Evolutionary conservation across 1,140 invertebrate species (phyloP).

Genomic region (Neodiprion lecontei): DNA sequence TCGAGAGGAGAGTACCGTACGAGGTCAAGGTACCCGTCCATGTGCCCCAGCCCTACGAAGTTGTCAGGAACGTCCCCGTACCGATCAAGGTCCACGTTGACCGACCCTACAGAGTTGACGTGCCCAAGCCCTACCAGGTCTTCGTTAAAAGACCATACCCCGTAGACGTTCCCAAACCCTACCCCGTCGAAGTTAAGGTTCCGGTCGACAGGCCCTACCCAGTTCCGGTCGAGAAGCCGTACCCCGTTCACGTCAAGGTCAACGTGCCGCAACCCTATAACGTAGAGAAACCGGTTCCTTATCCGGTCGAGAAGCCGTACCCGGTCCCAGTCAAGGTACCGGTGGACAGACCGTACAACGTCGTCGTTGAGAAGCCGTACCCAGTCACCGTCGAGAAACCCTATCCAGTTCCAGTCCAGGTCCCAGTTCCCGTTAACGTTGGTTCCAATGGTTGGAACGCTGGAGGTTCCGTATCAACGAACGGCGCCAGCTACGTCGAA

Average conservation of each 20-base stretch:
- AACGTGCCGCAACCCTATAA: conserved; percentile 44
- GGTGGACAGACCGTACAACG: conserved; percentile 24
- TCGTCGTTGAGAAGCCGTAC: conserved; percentile 35
- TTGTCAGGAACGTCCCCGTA: conserved; percentile 66
- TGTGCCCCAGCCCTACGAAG: conserved; percentile 67
- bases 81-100: conserved; percentile 70
- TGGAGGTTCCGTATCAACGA: not conserved
- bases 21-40: conserved; percentile 67
- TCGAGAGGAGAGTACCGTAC: conserved; percentile 70
- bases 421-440: not conserved
- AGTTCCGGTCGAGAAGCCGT: conserved; percentile 32
- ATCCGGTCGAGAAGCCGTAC: conserved; percentile 32
- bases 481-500: not conserved
- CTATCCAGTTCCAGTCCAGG: conserved; percentile 37
- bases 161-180: conserved; percentile 59
- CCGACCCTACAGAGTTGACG: conserved; percentile 66
- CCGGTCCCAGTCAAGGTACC: conserved; percentile 37
- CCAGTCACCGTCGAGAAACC: conserved; percentile 48
- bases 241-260: conserved; percentile 25
- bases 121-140: conserved; percentile 43
- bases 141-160: conserved; percentile 60
- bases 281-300: conserved; percentile 9
- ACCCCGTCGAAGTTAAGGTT: conserved; percentile 68
- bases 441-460: conserved; percentile 3
- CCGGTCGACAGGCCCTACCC: conserved; percentile 54